phyloP scores from a whole-genome alignment of 1,140 invertebrate genomes.

The Scaptomyza graminum region DNA sequence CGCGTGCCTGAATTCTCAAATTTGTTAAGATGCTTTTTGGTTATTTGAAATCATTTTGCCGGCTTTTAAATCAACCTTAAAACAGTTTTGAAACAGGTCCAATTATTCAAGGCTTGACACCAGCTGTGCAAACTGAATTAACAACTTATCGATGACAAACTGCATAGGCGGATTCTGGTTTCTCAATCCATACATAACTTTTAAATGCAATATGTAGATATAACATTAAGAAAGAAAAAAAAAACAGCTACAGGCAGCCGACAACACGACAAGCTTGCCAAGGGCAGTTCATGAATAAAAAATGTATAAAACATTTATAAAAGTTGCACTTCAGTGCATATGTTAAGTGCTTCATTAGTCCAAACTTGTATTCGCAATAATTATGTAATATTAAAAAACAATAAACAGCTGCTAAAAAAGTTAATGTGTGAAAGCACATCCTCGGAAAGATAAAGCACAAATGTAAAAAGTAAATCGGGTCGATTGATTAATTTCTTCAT shows the following conservation, averaged over 20 bases:
- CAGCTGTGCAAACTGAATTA: slow-evolving; percentile 36
- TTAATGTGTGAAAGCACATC: neutral
- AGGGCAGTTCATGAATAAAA: slow-evolving; percentile 38
- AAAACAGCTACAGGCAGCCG: slow-evolving; percentile 6
- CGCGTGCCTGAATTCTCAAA: slow-evolving; percentile 52
- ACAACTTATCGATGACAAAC: slow-evolving; percentile 43
- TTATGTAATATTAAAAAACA: slow-evolving; percentile 6
- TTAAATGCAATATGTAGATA: slow-evolving; percentile 27
- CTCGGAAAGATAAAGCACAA: too few relatives aligned
- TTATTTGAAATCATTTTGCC: slow-evolving; percentile 11
- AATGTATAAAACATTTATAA: neutral
- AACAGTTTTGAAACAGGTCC: slow-evolving; percentile 4
- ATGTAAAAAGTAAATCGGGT: too few relatives aligned
- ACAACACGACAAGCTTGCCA: slow-evolving; percentile 35
- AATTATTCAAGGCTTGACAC: slow-evolving; percentile 26
- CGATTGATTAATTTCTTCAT: too few relatives aligned
- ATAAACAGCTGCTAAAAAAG: neutral
- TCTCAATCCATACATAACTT: slow-evolving; percentile 38
- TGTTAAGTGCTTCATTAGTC: slow-evolving; percentile 73
- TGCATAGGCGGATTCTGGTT: slow-evolving; percentile 46
- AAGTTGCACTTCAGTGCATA: slow-evolving; percentile 55
- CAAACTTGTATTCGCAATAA: slow-evolving; percentile 43
- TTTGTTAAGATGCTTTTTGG: neutral
- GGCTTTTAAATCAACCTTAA: neutral
- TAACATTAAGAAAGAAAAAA: slow-evolving; percentile 16